A percentile compares a stretch with the other conserved stretches of the same genome.
Evolutionary conservation across 2,888 invertebrate genomes (phyloP).

Genomic region (Maniola hyperantus): DNA sequence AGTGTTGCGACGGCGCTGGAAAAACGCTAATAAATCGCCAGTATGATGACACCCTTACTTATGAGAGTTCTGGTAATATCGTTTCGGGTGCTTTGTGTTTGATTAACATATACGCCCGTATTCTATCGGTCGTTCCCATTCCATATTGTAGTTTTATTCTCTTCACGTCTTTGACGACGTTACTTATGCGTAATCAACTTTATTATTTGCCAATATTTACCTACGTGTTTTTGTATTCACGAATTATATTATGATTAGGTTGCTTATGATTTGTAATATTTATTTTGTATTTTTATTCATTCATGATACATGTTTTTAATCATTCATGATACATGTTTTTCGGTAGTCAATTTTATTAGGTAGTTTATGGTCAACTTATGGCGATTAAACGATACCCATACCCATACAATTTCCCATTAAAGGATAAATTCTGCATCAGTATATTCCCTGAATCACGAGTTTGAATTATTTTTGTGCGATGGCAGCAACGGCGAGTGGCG

Average conservation of each 20-base stretch:
- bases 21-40: too few species aligned
- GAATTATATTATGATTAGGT: not conserved
- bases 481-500: too few species aligned
- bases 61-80: constrained; percentile 46
- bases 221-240: not conserved
- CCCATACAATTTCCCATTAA: too few species aligned
- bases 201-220: constrained; percentile 4
- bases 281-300: not conserved
- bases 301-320: too few species aligned
- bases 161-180: constrained; percentile 3
- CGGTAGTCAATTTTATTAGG: too few species aligned
- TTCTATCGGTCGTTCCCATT: constrained; percentile 31
- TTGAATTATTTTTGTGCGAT: too few species aligned
- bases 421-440: too few species aligned
- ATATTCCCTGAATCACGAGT: too few species aligned
- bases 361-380: too few species aligned
- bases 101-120: constrained; percentile 45
- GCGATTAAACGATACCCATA: too few species aligned
- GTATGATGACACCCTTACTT: constrained; percentile 40
- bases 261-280: not conserved
- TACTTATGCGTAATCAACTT: constrained; percentile 11
- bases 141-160: constrained; percentile 36
- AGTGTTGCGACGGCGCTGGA: too few species aligned
- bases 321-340: too few species aligned
- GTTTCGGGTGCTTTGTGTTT: constrained; percentile 44